These are phyloP conservation scores for Wiebesia pumilae DNA, from an alignment of 1,140 invertebrate species.

Conservation along the genomic window DNA sequence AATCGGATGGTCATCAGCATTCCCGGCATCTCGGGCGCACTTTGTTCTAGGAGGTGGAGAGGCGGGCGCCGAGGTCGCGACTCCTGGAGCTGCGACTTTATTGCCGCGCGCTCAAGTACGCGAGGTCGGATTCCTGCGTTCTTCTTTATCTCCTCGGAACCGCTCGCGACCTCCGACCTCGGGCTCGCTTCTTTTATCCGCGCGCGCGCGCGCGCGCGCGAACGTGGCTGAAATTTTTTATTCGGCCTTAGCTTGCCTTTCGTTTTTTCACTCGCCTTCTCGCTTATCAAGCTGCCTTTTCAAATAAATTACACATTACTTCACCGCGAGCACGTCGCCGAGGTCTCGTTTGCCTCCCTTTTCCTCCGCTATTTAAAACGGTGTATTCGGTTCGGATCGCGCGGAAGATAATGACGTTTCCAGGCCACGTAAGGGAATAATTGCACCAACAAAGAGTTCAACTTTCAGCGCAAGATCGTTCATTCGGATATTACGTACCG, in stretches of 20 bases:
- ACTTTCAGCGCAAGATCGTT: not conserved
- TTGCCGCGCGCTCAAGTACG: not conserved
- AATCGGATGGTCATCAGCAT: not conserved
- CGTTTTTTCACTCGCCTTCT: not conserved
- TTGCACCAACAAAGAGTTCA: not conserved
- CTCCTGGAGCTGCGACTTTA: too few relatives aligned
- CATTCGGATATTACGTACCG: not conserved
- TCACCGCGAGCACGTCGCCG: not conserved
- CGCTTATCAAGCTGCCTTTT: not conserved
- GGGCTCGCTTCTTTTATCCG: not conserved
- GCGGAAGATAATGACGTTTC: not conserved
- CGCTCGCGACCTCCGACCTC: not conserved
- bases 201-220: not conserved
- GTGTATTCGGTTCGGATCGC: not conserved
- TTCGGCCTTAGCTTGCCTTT: not conserved
- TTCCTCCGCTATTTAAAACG: not conserved
- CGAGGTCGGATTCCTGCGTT: not conserved
- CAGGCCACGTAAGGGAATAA: not conserved
- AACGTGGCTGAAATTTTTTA: not conserved
- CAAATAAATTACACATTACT: conserved; percentile 26
- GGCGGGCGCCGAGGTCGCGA: not conserved
- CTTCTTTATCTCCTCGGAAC: not conserved
- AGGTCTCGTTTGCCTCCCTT: not conserved
- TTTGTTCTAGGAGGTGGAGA: conserved; percentile 11
- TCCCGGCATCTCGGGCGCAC: not conserved